Conservation (phyloP, 2,113 vertebrate genomes). For the Cyphomyrus plagiostoma region DNA sequence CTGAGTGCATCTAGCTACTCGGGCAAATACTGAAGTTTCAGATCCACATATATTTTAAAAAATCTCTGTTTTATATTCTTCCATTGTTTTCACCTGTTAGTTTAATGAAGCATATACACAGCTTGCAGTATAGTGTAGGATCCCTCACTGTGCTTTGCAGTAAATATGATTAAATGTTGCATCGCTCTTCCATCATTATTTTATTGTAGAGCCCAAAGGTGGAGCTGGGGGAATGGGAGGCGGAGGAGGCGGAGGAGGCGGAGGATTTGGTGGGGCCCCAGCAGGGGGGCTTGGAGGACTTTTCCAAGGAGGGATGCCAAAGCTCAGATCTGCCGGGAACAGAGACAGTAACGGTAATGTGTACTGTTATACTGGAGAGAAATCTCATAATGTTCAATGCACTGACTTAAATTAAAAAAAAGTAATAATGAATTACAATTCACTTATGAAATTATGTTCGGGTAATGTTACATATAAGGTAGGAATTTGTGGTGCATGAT, state of each 20-base stretch:
- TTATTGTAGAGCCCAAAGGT: constrained; percentile 75
- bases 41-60: background rate
- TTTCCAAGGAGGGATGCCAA: constrained; percentile 89
- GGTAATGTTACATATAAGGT: background rate
- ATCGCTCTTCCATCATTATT: constrained; percentile 26
- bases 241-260: constrained; percentile 23
- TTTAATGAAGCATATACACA: background rate
- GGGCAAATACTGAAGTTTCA: background rate
- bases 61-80: background rate
- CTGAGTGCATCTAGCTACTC: background rate
- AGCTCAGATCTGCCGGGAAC: constrained; percentile 74
- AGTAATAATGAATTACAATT: background rate
- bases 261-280: constrained; percentile 31
- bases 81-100: background rate
- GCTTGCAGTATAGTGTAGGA: background rate
- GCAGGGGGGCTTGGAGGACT: constrained; percentile 66
- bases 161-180: background rate
- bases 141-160: background rate
- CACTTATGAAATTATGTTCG: background rate
- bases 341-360: constrained; percentile 63
- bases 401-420: background rate
- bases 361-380: background rate
- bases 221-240: constrained; percentile 38
- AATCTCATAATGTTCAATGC: background rate
- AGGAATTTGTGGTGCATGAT: background rate